Evolutionary conservation across 1,140 invertebrate species (phyloP).

Genomic region (Zophobas morio): DNA sequence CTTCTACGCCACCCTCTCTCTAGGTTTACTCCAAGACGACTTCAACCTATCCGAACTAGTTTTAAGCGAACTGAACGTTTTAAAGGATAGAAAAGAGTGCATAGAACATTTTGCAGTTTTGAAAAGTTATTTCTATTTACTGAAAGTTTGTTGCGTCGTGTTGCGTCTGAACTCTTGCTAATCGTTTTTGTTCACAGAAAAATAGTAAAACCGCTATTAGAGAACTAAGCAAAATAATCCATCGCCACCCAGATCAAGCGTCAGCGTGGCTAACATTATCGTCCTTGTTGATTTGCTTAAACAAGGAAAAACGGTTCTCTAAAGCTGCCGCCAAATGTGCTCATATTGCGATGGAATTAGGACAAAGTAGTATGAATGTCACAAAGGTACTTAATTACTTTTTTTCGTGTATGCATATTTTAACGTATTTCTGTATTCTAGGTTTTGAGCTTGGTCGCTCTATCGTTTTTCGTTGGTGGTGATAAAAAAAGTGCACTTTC

Average conservation of each 20-base stretch:
- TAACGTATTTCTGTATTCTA: slow-evolving; percentile 46
- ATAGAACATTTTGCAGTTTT: slow-evolving; percentile 60
- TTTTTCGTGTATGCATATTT: not conserved
- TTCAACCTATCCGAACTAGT: slow-evolving; percentile 74
- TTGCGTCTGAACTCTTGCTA: slow-evolving; percentile 11
- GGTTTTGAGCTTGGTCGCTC: slow-evolving; percentile 60
- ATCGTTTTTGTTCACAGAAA: slow-evolving; percentile 54
- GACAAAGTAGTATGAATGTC: slow-evolving; percentile 59
- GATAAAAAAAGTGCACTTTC: slow-evolving; percentile 58
- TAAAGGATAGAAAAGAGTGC: slow-evolving; percentile 58
- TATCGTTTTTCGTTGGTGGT: slow-evolving; percentile 56
- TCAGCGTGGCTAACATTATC: slow-evolving; percentile 62
- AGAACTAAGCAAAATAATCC: slow-evolving; percentile 60
- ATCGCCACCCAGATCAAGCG: slow-evolving; percentile 60
- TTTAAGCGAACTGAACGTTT: slow-evolving; percentile 73
- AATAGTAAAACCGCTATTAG: slow-evolving; percentile 54
- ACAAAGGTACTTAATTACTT: slow-evolving; percentile 48
- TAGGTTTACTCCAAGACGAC: slow-evolving; percentile 79
- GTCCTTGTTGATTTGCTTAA: slow-evolving; percentile 55
- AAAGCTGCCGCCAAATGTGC: slow-evolving; percentile 59
- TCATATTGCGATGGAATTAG: slow-evolving; percentile 59
- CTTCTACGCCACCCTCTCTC: slow-evolving; percentile 77
- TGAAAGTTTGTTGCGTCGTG: slow-evolving; percentile 55
- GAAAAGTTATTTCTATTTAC: slow-evolving; percentile 57
- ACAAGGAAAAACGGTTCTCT: slow-evolving; percentile 50